Percentiles rank a stretch among this genome's conserved stretches.
Conservation (phyloP, 2,113 vertebrate species). For the Lophochroa leadbeateri region DNA sequence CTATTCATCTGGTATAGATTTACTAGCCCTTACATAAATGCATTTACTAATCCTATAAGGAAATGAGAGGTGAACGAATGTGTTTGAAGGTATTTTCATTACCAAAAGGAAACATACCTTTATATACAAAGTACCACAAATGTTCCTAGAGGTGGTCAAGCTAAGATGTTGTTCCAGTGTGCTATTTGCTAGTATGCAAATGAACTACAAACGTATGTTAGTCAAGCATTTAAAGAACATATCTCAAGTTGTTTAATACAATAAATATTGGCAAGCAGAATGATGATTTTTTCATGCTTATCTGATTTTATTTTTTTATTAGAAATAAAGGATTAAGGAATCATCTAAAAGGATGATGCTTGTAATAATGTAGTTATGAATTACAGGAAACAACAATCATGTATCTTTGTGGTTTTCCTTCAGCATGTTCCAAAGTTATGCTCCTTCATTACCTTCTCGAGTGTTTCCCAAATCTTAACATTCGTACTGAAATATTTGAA, state of each 20-base stretch:
- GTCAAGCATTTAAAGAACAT: not conserved
- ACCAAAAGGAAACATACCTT: not conserved
- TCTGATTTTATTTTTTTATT: not conserved
- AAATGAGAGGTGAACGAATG: not conserved
- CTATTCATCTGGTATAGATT: not conserved
- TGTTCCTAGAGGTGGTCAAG: not conserved
- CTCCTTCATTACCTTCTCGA: not conserved
- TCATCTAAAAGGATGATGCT: not conserved
- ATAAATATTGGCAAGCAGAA: not conserved
- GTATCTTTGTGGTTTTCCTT: not conserved
- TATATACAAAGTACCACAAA: not conserved
- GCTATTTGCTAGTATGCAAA: not conserved
- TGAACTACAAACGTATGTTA: not conserved
- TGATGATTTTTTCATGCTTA: not conserved
- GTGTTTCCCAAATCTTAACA: not conserved
- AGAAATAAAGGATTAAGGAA: not conserved
- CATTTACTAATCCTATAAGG: not conserved
- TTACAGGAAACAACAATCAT: not conserved
- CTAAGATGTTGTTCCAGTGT: not conserved
- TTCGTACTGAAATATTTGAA: not conserved
- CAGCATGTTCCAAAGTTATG: not conserved
- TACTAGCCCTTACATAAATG: not conserved
- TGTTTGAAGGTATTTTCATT: not conserved
- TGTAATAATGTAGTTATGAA: not conserved
- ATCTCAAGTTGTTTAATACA: not conserved